Conservation (phyloP, 2,888 invertebrate genomes). For the Idaea biselata region DNA sequence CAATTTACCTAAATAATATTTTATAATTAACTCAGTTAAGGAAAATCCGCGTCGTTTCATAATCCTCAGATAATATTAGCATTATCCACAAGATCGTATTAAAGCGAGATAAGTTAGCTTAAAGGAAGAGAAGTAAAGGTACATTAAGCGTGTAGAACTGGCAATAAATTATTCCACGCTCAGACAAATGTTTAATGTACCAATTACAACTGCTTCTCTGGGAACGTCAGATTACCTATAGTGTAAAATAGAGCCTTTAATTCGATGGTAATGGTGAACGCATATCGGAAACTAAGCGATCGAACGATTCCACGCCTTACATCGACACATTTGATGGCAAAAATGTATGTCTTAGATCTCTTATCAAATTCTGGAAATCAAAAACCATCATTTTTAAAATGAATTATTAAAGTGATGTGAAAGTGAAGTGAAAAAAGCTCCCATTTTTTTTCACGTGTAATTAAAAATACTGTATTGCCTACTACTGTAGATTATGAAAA, state of each 20-base stretch:
- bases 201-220: slow-evolving; percentile 24
- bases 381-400: too few species aligned
- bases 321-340: too few species aligned
- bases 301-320: too few species aligned
- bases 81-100: slow-evolving; percentile 6
- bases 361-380: too few species aligned
- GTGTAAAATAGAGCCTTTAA: slow-evolving; percentile 7
- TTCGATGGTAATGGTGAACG: slow-evolving; percentile 5
- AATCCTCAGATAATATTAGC: slow-evolving; percentile 3
- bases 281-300: too few species aligned
- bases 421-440: too few species aligned
- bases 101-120: slow-evolving; percentile 13
- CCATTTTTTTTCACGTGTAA: too few species aligned
- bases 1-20: background rate
- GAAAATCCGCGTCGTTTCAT: slow-evolving; percentile 2
- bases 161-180: slow-evolving; percentile 26
- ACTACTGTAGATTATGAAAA: too few species aligned
- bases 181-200: slow-evolving; percentile 31
- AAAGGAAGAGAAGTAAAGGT: slow-evolving; percentile 21
- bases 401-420: too few species aligned
- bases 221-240: slow-evolving; percentile 2
- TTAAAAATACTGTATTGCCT: too few species aligned
- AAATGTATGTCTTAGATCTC: too few species aligned
- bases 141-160: slow-evolving; percentile 9
- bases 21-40: slow-evolving; percentile 1